phyloP scores from a whole-genome alignment of 2,113 vertebrate genomes.

The Lanius collurio region DNA sequence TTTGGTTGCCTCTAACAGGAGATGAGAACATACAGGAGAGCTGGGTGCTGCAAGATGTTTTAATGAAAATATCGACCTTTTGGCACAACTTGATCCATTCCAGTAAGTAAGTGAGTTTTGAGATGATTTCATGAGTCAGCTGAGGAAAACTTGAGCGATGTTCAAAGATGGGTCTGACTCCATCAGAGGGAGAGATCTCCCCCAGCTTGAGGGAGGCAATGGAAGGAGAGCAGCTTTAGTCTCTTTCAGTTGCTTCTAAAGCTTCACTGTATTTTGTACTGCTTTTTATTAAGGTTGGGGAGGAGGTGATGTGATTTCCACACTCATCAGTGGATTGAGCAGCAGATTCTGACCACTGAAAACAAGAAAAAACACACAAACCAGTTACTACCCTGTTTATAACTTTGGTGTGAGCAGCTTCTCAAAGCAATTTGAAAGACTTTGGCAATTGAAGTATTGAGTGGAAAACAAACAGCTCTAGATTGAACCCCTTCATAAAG shows the following conservation, averaged over 20 bases:
- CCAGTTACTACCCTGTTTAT: neutral
- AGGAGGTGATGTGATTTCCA: neutral
- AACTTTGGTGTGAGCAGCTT: neutral
- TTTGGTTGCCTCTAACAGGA: neutral
- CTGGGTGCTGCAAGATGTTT: neutral
- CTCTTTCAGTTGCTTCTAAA: neutral
- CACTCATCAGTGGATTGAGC: neutral
- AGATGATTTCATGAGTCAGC: neutral
- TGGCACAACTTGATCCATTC: neutral
- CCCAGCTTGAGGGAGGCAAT: neutral
- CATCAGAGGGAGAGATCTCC: neutral
- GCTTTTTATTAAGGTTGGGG: neutral
- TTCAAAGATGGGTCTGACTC: neutral
- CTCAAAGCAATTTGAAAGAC: neutral
- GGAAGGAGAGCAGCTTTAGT: neutral
- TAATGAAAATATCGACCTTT: neutral
- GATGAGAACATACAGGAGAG: neutral
- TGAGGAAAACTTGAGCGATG: neutral
- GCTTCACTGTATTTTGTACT: neutral
- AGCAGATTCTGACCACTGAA: neutral
- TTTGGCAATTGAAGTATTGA: neutral
- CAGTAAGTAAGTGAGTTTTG: neutral
- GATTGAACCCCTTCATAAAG: neutral
- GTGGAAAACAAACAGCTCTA: neutral
- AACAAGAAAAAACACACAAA: neutral